phyloP scores from a whole-genome alignment of 2,888 invertebrate genomes.

The Athripsodes cinereus region DNA sequence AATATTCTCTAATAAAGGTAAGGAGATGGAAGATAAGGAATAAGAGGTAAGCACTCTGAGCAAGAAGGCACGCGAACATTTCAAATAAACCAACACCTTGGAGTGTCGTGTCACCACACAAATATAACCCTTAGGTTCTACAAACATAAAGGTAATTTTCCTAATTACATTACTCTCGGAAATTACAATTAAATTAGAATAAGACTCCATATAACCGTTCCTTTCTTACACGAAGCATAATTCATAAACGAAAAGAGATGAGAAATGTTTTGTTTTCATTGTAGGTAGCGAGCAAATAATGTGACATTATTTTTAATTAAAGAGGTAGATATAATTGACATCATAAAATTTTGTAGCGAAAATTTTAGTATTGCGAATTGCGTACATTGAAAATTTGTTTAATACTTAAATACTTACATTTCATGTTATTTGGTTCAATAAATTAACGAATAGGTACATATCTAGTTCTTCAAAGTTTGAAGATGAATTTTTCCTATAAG shows the following conservation, averaged over 20 bases:
- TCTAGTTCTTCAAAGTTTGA: no score
- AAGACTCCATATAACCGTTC: background rate
- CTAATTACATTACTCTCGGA: background rate
- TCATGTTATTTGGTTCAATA: no score
- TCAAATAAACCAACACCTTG: conserved; percentile 27
- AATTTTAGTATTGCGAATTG: no score
- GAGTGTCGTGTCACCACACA: conserved; percentile 2
- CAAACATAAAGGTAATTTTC: conserved; percentile 17
- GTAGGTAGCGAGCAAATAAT: background rate
- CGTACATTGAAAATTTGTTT: no score
- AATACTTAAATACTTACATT: no score
- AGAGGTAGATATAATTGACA: background rate
- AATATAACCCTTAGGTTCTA: conserved; percentile 11
- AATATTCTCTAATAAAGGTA: conserved; percentile 14
- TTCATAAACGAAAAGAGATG: background rate
- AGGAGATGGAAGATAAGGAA: conserved; percentile 21
- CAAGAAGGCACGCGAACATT: conserved; percentile 26
- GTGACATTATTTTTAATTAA: background rate
- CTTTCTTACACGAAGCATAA: background rate
- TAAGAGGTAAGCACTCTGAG: conserved; percentile 22
- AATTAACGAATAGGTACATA: no score
- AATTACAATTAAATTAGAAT: background rate
- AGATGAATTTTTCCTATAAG: no score
- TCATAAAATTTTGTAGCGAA: no score
- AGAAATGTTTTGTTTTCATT: background rate